Base-by-base conservation (phyloP, 2,888 invertebrate species). In the Habrosyne pyritoides region DNA sequence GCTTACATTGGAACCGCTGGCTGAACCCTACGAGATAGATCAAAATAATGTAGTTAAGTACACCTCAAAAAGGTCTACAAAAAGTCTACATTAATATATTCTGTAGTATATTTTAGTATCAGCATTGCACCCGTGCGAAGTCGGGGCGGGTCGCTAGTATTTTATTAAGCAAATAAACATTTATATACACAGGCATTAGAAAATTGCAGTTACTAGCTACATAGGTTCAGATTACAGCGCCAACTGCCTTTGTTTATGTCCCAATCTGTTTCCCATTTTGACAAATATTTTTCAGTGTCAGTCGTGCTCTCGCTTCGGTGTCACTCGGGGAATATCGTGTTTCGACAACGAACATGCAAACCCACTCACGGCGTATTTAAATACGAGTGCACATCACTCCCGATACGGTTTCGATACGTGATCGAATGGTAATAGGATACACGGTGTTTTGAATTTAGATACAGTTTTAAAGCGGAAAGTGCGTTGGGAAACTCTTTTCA, bases 301-400 rank as follows among this genome's bases (percentile, higher is more conserved):
- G 12, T 47, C 21, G 5, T 24, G 4, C 4, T 24, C 3, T 24
- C 7, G 4, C 24, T 5, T 42, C 10, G 18, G 26, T 14, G 14
- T 28, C 50, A 28, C 50, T 50, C 50, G 10, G 79, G 75, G 76
- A 69, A 64, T 78, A 78, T 79, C 73, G 55, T 53, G 59, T 77
- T 63, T 55, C 77, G 60, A 65, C 67, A 63, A 59, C 62, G 54
- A 60, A 72, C 79, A 79, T 53, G 76, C 66, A 76, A 78, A 77
- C 70, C 61, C 80, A 73, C 80, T 79, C 65, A 50, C 60, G 24
- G 48, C 50, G 56, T 63, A 79, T 79, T 80, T 73, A 74, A 73
- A 73, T 77, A 61, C 60, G 24, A 33, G 3, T 5, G 26, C 30
- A 28, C 65, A 42, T 42, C 42, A 42, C 42, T 42, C 42, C 2